Conservation (phyloP, 2,888 invertebrate genomes). For the Pterobdella sp. region DNA sequence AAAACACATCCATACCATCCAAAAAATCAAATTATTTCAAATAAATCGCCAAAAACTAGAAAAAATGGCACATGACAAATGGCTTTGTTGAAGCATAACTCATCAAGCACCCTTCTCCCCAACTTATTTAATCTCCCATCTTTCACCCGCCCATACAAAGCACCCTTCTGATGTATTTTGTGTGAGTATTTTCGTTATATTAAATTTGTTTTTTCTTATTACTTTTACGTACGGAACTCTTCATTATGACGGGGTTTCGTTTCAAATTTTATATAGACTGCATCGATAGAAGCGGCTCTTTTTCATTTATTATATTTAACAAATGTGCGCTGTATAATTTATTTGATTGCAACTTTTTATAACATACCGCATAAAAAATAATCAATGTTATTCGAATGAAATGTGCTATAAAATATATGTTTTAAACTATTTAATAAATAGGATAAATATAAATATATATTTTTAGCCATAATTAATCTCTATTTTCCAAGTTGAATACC, state of each 20-base stretch:
- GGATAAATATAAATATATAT: too few relatives aligned
- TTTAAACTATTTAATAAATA: too few relatives aligned
- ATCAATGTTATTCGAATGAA: too few relatives aligned
- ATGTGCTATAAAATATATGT: too few relatives aligned
- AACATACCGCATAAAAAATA: too few relatives aligned
- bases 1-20: background rate
- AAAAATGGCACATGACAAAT: background rate
- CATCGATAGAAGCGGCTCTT: too few relatives aligned
- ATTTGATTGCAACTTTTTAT: too few relatives aligned
- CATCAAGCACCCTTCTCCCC: background rate
- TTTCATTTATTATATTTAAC: too few relatives aligned
- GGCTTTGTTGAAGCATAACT: background rate
- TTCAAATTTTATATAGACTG: background rate
- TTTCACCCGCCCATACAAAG: background rate
- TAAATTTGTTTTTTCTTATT: background rate
- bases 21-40: background rate
- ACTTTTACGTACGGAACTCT: background rate
- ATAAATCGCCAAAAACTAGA: background rate
- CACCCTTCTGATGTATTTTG: background rate
- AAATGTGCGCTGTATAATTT: too few relatives aligned
- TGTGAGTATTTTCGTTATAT: background rate
- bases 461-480: too few relatives aligned
- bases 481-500: too few relatives aligned
- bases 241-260: background rate
- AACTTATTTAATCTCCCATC: conserved; percentile 5